These are phyloP conservation scores for Xiphophorus birchmanni DNA, from an alignment of 2,797 vertebrate genomes.

Conservation along the genomic window DNA sequence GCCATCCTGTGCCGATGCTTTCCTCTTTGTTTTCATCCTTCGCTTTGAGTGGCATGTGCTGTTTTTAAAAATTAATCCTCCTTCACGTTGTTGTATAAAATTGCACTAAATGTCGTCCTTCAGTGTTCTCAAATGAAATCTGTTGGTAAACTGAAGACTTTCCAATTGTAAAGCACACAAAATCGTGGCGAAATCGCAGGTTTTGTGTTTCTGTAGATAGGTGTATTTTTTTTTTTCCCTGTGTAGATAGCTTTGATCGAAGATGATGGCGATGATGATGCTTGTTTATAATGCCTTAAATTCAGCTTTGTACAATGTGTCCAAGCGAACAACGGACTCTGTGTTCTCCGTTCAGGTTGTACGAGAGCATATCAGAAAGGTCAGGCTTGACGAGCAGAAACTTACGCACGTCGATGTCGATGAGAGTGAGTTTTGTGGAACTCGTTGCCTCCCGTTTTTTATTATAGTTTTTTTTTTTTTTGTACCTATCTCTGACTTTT, in stretches of 20 bases:
- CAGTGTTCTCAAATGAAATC: slow-evolving; percentile 70
- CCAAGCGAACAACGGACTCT: slow-evolving; percentile 46
- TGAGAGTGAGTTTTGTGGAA: not conserved
- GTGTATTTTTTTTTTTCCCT: slow-evolving; percentile 20
- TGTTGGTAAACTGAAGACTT: slow-evolving; percentile 73
- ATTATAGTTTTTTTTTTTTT: not conserved
- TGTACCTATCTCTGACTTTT: slow-evolving; percentile 22
- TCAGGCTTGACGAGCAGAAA: slow-evolving; percentile 24
- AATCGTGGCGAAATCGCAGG: slow-evolving; percentile 55
- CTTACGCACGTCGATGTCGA: not conserved
- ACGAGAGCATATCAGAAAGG: slow-evolving; percentile 43
- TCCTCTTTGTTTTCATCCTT: slow-evolving; percentile 11
- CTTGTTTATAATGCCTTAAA: slow-evolving; percentile 85
- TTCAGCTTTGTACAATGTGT: slow-evolving; percentile 76
- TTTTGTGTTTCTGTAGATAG: slow-evolving; percentile 76
- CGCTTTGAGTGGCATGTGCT: slow-evolving; percentile 30
- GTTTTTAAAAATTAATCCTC: slow-evolving; percentile 14
- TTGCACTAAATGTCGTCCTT: slow-evolving; percentile 82
- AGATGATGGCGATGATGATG: slow-evolving; percentile 33
- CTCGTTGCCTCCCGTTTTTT: not conserved
- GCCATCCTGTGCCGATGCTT: slow-evolving; percentile 39
- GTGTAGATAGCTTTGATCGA: slow-evolving; percentile 73
- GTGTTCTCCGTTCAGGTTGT: slow-evolving; percentile 45
- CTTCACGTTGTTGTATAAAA: slow-evolving; percentile 65
- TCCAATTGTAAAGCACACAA: slow-evolving; percentile 72